phyloP scores from a whole-genome alignment of 2,888 invertebrate genomes.

The Cephus pulcher region DNA sequence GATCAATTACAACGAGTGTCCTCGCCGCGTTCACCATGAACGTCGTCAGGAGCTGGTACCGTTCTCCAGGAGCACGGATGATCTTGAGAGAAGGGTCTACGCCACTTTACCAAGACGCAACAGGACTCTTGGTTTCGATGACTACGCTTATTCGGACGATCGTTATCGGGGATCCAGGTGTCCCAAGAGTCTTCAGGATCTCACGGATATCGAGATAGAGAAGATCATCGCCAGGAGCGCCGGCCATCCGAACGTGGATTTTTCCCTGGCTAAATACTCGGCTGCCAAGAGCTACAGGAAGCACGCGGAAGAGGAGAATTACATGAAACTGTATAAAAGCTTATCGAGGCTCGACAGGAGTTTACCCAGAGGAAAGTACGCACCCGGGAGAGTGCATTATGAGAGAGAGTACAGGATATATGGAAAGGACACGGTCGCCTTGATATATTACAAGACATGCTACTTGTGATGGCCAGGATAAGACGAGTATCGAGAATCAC shows the following conservation, averaged over 20 bases:
- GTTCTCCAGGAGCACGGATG: not conserved
- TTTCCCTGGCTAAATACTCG: not conserved
- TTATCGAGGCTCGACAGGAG: conserved; percentile 47
- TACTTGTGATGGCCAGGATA: conserved; percentile 58
- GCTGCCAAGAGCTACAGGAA: conserved; percentile 21
- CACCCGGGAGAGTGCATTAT: conserved; percentile 62
- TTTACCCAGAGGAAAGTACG: conserved; percentile 43
- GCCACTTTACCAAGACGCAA: conserved; percentile 52
- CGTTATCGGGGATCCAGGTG: conserved; percentile 41
- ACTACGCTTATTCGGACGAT: conserved; percentile 34
- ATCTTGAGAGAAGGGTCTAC: conserved; percentile 30
- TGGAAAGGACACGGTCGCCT: conserved; percentile 63
- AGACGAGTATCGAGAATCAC: not conserved
- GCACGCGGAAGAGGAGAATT: conserved; percentile 44
- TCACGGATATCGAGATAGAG: conserved; percentile 58
- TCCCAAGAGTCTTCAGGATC: conserved; percentile 57
- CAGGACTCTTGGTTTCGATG: conserved; percentile 42
- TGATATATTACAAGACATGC: conserved; percentile 64
- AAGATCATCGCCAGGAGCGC: conserved; percentile 45
- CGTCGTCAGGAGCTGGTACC: conserved; percentile 5
- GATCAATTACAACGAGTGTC: not conserved
- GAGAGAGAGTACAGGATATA: conserved; percentile 63
- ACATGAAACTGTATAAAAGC: conserved; percentile 48
- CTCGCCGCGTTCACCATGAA: conserved; percentile 9
- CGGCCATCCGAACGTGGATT: conserved; percentile 14